Conservation (phyloP, 1,140 invertebrate genomes). For the Sycophaga agraensis region DNA sequence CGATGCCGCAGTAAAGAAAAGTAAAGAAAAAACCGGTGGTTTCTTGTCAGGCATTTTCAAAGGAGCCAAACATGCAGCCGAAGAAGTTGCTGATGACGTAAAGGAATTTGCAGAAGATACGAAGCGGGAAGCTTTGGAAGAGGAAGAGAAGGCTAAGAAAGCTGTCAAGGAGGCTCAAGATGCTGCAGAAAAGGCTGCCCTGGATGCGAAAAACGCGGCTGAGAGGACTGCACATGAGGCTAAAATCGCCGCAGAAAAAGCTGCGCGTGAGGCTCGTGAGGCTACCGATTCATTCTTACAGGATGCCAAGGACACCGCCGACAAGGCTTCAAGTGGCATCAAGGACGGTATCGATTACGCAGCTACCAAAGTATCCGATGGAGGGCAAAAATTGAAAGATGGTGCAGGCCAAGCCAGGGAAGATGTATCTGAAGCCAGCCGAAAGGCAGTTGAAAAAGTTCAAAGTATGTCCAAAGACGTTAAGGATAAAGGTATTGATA, state of each 20-base stretch:
- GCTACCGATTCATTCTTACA: too few species aligned
- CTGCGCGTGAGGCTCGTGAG: too few species aligned
- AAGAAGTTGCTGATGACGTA: slow-evolving; percentile 43
- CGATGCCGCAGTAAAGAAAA: slow-evolving; percentile 29
- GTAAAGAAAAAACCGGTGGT: slow-evolving; percentile 38
- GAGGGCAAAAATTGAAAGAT: not conserved
- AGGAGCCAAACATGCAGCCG: slow-evolving; percentile 42
- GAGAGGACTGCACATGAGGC: not conserved
- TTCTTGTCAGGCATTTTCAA: slow-evolving; percentile 23
- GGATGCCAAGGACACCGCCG: too few species aligned
- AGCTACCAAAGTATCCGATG: not conserved
- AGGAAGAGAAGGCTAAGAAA: slow-evolving; percentile 6
- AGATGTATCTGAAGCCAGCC: not conserved
- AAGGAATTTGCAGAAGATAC: slow-evolving; percentile 40
- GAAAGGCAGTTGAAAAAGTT: not conserved
- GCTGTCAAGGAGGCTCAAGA: too few species aligned
- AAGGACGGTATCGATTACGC: too few species aligned
- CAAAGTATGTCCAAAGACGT: slow-evolving; percentile 35
- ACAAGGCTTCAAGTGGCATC: too few species aligned
- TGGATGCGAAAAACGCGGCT: slow-evolving; percentile 5
- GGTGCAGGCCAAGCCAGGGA: not conserved
- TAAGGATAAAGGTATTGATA: slow-evolving; percentile 33
- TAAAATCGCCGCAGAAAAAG: too few species aligned
- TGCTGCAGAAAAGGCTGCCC: slow-evolving; percentile 20
- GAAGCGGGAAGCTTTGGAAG: slow-evolving; percentile 28